Conservation (phyloP, 2,797 vertebrate species). For the Myotis vivesi region DNA sequence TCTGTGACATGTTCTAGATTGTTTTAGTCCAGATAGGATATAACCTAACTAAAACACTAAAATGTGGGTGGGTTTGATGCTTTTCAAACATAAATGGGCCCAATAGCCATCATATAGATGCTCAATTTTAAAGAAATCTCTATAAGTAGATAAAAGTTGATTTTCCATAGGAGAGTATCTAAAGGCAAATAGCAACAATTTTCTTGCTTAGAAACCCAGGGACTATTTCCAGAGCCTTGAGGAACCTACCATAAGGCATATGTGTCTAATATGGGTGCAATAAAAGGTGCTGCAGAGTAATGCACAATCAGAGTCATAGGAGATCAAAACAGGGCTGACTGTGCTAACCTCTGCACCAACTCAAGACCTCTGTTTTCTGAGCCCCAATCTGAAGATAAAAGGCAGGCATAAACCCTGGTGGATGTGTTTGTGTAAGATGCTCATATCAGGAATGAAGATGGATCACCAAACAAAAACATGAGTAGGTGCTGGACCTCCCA, state of each 20-base stretch:
- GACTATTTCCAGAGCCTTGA: neutral
- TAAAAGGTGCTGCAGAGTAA: neutral
- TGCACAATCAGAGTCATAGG: neutral
- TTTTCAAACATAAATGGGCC: constrained; percentile 1
- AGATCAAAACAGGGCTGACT: neutral
- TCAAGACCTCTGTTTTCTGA: neutral
- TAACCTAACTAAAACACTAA: neutral
- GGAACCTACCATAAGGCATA: neutral
- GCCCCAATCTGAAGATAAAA: neutral
- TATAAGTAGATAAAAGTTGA: neutral
- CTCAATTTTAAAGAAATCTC: neutral
- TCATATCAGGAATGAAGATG: neutral
- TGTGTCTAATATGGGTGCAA: neutral
- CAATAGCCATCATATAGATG: neutral
- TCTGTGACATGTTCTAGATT: neutral
- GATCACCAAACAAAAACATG: neutral
- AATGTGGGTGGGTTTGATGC: neutral
- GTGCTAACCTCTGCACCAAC: neutral
- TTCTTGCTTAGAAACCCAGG: neutral
- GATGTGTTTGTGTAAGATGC: neutral
- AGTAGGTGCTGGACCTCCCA: neutral
- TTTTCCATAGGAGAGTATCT: neutral
- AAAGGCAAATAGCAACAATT: neutral
- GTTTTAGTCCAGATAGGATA: neutral
- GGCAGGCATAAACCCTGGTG: neutral